phyloP scores from a whole-genome alignment of 1,140 invertebrate species.

The Zaprionus taronus region DNA sequence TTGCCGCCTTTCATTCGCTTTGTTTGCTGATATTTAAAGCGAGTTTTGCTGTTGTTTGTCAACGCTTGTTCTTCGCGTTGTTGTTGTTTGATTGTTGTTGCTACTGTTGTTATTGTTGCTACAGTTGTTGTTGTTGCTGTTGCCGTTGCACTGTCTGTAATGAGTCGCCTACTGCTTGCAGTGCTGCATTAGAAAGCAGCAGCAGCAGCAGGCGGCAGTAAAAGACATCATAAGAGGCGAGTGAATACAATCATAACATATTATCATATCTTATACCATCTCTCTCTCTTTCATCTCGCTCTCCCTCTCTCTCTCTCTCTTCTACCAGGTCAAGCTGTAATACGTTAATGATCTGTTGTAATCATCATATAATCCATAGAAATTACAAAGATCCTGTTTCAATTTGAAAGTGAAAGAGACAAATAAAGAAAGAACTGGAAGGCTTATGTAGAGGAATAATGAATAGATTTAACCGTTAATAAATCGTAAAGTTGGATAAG shows the following conservation, averaged over 20 bases:
- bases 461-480: too few relatives aligned
- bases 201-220: constrained; percentile 15
- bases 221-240: background rate
- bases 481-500: too few relatives aligned
- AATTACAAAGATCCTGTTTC: background rate
- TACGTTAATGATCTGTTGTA: background rate
- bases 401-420: background rate
- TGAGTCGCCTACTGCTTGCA: constrained; percentile 37
- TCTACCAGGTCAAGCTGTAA: background rate
- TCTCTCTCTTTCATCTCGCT: background rate
- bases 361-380: background rate
- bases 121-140: constrained; percentile 8
- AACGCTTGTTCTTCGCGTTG: background rate
- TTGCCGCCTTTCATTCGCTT: constrained; percentile 55
- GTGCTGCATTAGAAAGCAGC: constrained; percentile 52
- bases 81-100: constrained; percentile 3
- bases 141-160: background rate
- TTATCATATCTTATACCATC: background rate
- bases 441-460: too few relatives aligned
- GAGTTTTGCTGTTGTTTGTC: constrained; percentile 19
- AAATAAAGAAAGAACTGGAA: too few relatives aligned
- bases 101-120: constrained; percentile 12
- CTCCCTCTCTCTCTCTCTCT: background rate
- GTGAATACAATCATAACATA: background rate
- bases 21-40: constrained; percentile 47